These are phyloP conservation scores for Nasonia vitripennis DNA, from an alignment of 1,140 invertebrate species.

Conservation along the genomic window DNA sequence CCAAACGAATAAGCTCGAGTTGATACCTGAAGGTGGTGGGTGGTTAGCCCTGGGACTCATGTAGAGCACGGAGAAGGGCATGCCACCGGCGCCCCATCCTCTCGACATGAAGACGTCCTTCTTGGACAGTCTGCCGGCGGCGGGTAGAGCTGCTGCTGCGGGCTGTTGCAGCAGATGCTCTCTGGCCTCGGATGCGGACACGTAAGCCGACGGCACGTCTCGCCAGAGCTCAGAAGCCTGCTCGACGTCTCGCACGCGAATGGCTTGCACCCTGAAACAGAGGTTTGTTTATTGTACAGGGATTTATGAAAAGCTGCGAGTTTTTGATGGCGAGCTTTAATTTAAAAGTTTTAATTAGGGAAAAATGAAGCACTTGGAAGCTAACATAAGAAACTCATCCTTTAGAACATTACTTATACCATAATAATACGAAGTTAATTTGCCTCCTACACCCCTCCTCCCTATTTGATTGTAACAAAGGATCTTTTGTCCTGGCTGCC, in stretches of 20 bases:
- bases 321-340: too few relatives aligned
- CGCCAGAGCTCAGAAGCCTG: not conserved
- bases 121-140: conserved; percentile 55
- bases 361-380: too few relatives aligned
- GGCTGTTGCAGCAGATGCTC: not conserved
- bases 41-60: conserved; percentile 46
- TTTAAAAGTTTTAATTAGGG: too few relatives aligned
- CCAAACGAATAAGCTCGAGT: not conserved
- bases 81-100: conserved; percentile 72
- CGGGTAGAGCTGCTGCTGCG: not conserved
- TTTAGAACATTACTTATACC: too few relatives aligned
- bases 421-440: too few relatives aligned
- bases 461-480: too few relatives aligned
- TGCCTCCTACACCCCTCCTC: too few relatives aligned
- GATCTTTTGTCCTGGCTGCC: too few relatives aligned
- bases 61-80: conserved; percentile 76
- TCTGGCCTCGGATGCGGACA: not conserved
- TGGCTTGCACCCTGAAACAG: conserved; percentile 22
- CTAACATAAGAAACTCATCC: too few relatives aligned
- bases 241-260: conserved; percentile 15
- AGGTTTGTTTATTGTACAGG: too few relatives aligned
- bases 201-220: not conserved
- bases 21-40: not conserved
- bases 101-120: conserved; percentile 66
- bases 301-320: too few relatives aligned